These are phyloP conservation scores for Bos taurus DNA, from an alignment of 2,113 vertebrate genomes.

Conservation along the genomic window ARS-UCD2.0 NC_037340.1:5378501-5379000, in stretches of 20 bases:
- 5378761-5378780: not conserved
- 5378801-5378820: not conserved
- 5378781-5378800: not conserved
- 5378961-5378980: not conserved
- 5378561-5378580: not conserved
- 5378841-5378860: not conserved
- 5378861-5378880: not conserved
- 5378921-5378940: not conserved
- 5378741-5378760: not conserved
- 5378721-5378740: not conserved
- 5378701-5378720: not conserved
- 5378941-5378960: not conserved
- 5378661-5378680: not conserved
- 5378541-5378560: not conserved
- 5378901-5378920: not conserved
- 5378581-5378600: not conserved
- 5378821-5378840: not conserved
- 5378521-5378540: not conserved
- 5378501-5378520: not conserved
- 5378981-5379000: not conserved
- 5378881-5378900: not conserved
- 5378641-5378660: not conserved
- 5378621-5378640: not conserved
- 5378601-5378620: not conserved
- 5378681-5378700: not conserved